phyloP scores from a whole-genome alignment of 2,113 vertebrate species.

The Microcebus griseorufus region DNA sequence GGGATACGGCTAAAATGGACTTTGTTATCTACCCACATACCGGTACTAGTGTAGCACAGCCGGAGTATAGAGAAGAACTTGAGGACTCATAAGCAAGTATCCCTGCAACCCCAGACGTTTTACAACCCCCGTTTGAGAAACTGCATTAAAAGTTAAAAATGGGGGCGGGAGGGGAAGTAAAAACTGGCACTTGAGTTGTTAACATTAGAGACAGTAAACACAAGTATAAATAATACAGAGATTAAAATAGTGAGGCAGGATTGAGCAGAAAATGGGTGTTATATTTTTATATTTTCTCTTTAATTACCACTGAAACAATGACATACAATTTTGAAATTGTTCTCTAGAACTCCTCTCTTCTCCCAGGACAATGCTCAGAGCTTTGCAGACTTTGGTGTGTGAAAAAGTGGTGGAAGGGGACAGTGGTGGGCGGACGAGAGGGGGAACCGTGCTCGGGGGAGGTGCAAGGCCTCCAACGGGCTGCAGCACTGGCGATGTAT shows the following conservation, averaged over 20 bases:
- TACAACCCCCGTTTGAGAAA: not conserved
- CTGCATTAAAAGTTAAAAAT: not conserved
- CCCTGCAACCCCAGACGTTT: not conserved
- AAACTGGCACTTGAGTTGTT: not conserved
- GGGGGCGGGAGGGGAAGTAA: not conserved
- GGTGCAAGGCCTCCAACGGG: not conserved
- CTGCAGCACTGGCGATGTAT: no score
- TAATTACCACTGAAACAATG: not conserved
- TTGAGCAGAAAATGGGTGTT: not conserved
- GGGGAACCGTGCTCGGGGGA: not conserved
- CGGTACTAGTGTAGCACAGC: not conserved
- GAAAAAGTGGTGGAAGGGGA: not conserved
- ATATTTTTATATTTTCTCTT: not conserved
- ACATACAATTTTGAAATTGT: not conserved
- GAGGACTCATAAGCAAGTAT: not conserved
- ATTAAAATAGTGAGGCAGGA: not conserved
- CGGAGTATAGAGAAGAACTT: not conserved
- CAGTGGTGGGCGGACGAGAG: not conserved
- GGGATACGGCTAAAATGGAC: not conserved
- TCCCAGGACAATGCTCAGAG: not conserved
- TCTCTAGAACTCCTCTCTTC: not conserved
- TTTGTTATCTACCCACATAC: not conserved
- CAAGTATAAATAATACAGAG: not conserved
- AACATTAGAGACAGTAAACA: not conserved
- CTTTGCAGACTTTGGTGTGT: not conserved